Evolutionary conservation across 2,888 invertebrate species (phyloP).

Genomic region (Apomyelois bistriatella): DNA sequence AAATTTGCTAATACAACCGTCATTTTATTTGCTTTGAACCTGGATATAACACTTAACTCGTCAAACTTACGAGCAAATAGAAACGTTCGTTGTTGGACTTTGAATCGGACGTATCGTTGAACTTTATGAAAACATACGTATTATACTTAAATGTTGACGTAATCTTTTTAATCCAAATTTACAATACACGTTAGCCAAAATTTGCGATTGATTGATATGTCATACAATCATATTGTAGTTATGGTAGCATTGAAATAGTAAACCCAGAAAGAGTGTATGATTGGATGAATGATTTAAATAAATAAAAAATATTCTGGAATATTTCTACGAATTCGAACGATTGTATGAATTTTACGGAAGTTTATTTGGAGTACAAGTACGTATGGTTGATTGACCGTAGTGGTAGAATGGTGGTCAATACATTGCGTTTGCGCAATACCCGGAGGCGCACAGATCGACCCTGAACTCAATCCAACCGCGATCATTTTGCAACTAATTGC

Average conservation of each 20-base stretch:
- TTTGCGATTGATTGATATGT: not conserved
- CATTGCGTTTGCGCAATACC: conserved; percentile 61
- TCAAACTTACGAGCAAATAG: not conserved
- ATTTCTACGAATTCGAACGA: too few relatives aligned
- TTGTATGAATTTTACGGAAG: not conserved
- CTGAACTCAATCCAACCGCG: conserved; percentile 74
- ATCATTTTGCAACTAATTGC: conserved; percentile 77
- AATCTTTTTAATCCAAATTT: not conserved
- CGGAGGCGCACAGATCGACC: conserved; percentile 72
- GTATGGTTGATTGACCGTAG: not conserved
- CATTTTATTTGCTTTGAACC: too few relatives aligned
- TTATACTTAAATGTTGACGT: not conserved
- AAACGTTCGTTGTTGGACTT: conserved; percentile 2
- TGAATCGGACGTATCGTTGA: conserved; percentile 8
- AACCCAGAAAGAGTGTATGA: too few relatives aligned
- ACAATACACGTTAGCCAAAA: not conserved
- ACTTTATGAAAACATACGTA: not conserved
- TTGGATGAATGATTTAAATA: too few relatives aligned
- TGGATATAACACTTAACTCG: not conserved
- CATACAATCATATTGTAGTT: not conserved
- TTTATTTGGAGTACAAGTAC: not conserved
- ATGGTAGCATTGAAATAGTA: too few relatives aligned
- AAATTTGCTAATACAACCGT: too few relatives aligned
- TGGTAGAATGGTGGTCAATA: conserved; percentile 41
- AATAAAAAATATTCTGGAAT: too few relatives aligned